These are phyloP conservation scores for Anneissia japonica DNA, from an alignment of 35 echinoderm and acorn worm genomes.

Conservation along the genomic window DNA sequence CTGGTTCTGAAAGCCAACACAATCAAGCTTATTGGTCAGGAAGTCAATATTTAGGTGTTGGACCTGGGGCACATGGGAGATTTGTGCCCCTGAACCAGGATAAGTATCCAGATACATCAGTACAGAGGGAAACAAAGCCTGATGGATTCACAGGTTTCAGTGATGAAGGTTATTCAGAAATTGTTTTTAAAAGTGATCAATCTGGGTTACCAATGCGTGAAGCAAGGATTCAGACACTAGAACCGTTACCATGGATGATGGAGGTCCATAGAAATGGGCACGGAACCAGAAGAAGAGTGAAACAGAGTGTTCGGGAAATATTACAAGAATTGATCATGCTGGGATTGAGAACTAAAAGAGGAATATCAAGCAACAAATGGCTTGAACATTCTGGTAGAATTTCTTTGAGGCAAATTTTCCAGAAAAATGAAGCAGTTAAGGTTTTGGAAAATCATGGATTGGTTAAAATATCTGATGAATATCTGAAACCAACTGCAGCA, in stretches of 20 bases:
- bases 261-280: constrained; percentile 70
- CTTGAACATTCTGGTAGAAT: constrained; percentile 20
- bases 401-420: constrained; percentile 44
- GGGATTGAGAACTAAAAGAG: constrained; percentile 52
- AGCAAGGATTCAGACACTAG: constrained; percentile 84
- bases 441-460: background rate
- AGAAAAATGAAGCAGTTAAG: constrained; percentile 14
- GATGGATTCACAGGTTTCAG: background rate
- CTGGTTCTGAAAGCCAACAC: constrained; percentile 40
- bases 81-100: constrained; percentile 25
- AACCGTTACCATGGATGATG: constrained; percentile 80
- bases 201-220: constrained; percentile 13
- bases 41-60: constrained; percentile 81
- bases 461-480: background rate
- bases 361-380: constrained; percentile 39
- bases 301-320: constrained; percentile 27
- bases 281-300: constrained; percentile 56
- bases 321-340: constrained; percentile 62
- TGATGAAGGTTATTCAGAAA: background rate
- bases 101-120: background rate
- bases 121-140: background rate
- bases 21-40: constrained; percentile 84
- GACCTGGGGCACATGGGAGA: constrained; percentile 81
- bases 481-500: background rate
- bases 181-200: background rate